These are phyloP conservation scores for Leucania comma DNA, from an alignment of 2,888 invertebrate genomes.

Conservation along the genomic window DNA sequence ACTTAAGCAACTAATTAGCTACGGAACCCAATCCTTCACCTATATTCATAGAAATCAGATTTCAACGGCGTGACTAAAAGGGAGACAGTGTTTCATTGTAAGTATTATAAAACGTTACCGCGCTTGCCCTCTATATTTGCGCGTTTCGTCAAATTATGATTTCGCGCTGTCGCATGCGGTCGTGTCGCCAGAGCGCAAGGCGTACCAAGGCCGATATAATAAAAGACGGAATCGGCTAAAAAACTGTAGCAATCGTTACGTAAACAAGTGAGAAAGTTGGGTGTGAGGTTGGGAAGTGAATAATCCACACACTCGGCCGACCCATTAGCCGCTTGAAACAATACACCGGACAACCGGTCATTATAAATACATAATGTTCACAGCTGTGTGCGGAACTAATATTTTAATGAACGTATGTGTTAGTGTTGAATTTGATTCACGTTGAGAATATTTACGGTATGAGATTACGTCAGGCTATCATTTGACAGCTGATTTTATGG, in stretches of 20 bases:
- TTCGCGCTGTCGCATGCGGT: constrained; percentile 78
- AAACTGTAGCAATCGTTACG: constrained; percentile 82
- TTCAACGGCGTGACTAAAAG: constrained; percentile 78
- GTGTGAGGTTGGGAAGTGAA: constrained; percentile 72
- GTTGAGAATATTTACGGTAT: constrained; percentile 38
- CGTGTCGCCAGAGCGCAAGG: constrained; percentile 75
- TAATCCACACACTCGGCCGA: constrained; percentile 64
- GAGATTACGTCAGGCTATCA: constrained; percentile 42
- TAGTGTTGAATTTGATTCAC: constrained; percentile 48
- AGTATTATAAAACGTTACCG: constrained; percentile 69
- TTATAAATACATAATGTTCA: constrained; percentile 65
- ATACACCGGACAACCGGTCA: constrained; percentile 68
- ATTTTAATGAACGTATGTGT: constrained; percentile 51
- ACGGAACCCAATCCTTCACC: constrained; percentile 64
- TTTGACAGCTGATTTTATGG: constrained; percentile 17
- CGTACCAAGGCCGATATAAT: constrained; percentile 82
- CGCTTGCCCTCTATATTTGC: constrained; percentile 66
- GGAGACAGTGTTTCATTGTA: constrained; percentile 65
- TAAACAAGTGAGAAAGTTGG: constrained; percentile 80
- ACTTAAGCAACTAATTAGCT: constrained; percentile 53
- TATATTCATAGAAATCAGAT: constrained; percentile 62
- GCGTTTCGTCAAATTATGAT: constrained; percentile 80
- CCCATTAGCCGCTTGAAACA: constrained; percentile 69
- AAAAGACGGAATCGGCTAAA: constrained; percentile 78
- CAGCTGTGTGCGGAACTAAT: constrained; percentile 65